Conservation (phyloP, 2,888 invertebrate genomes). For the Chrysotoxum bicinctum region DNA sequence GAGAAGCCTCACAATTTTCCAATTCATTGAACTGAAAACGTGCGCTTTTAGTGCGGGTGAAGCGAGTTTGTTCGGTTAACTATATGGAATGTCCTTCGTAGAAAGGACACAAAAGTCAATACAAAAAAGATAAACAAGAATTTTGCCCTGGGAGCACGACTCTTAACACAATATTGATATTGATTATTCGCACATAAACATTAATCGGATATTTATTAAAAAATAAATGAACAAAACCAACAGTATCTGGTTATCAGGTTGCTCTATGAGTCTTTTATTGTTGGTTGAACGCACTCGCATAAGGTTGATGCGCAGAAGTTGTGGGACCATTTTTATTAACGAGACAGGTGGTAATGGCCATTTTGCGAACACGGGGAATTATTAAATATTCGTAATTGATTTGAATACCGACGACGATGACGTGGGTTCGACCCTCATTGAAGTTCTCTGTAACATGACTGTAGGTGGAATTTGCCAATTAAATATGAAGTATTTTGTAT, state of each 20-base stretch:
- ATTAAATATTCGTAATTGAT: conserved; percentile 34
- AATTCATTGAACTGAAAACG: conserved; percentile 69
- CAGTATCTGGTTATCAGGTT: conserved; percentile 45
- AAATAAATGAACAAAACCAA: conserved; percentile 34
- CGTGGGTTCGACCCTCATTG: background rate
- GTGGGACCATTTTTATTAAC: background rate
- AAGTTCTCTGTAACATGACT: too few relatives aligned
- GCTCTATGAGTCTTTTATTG: conserved; percentile 23
- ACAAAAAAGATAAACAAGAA: conserved; percentile 21
- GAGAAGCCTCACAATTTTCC: conserved; percentile 65
- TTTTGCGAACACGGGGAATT: background rate
- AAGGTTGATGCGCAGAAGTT: background rate
- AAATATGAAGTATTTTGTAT: too few relatives aligned
- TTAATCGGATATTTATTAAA: conserved; percentile 44
- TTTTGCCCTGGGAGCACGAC: conserved; percentile 57
- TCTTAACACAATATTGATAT: conserved; percentile 71
- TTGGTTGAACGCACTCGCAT: conserved; percentile 28
- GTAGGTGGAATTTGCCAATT: too few relatives aligned
- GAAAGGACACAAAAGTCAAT: conserved; percentile 28
- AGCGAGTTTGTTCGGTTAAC: conserved; percentile 29
- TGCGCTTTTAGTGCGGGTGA: conserved; percentile 63
- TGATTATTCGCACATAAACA: conserved; percentile 67
- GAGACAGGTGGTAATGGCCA: conserved; percentile 47
- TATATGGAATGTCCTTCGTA: conserved; percentile 45
- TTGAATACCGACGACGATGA: background rate